Evolutionary conservation across 2,797 vertebrate species (phyloP), one percentile per base, ranked within the genome.

Genomic region (Scleropages formosus): DNA sequence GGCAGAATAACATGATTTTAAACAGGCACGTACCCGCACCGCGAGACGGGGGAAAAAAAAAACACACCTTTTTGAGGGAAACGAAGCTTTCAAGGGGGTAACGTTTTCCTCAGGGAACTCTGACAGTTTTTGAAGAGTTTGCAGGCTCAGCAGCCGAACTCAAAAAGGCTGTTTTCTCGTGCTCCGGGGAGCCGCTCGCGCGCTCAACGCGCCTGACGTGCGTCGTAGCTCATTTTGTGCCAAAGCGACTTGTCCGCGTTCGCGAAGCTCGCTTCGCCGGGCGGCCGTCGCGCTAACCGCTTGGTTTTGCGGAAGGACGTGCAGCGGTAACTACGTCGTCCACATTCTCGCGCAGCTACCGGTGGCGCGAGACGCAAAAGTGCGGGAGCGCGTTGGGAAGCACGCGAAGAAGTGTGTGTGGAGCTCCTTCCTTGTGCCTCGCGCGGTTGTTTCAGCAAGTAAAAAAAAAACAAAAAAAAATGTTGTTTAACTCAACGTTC

Each of bases 1-100:
- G 64, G 72, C 74, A 81, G 77, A 76, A 72, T 68, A 75, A 73
- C 78, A 79, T 70, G 51, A 71, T 24, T 51, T 76, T 76, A 53
- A 71, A 49, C 47, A 72, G 51, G 73, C 49, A 60, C 62, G 16
- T n/a, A 18, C 39, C 74, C 24, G 24, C 47, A 75, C 46, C 7
- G 13, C 49, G 44, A 61, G 49, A 64, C 53, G 46, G 16, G 49
- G n/a, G n/a, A n/a, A n/a, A n/a, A n/a, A n/a, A n/a, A 62, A 72
- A 72, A 56, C 59, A 51, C 67, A 60, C 68, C 75, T 77, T 77
- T 77, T 72, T n/a, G n/a, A 77, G 66, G 75, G 75, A 70, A 70
- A 76, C 66, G 71, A 76, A 68, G n/a, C n/a, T n/a, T n/a, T n/a
- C n/a, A n/a, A 63, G 74, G 47, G 22, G 70, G 72, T 60, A 39